Percentiles rank a stretch among this genome's conserved stretches.
Conservation (phyloP, 2,888 invertebrate species). For the Alloplasta piceator region DNA sequence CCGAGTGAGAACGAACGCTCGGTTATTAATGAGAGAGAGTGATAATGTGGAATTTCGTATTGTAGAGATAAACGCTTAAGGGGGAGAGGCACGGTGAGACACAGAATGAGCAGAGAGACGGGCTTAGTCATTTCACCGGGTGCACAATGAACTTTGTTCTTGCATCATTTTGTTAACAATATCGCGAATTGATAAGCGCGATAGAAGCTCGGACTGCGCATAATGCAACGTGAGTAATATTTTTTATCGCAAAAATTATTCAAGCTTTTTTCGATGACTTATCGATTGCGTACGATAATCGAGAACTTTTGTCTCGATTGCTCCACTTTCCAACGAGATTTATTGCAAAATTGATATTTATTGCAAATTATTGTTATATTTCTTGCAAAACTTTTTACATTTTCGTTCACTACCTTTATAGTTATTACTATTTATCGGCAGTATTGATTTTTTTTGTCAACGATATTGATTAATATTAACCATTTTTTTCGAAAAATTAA, state of each 20-base stretch:
- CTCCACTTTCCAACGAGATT: background rate
- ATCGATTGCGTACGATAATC: conserved; percentile 2
- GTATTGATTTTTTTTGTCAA: too few species aligned
- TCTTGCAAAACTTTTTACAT: too few species aligned
- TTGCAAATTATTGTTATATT: too few species aligned
- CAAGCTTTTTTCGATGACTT: background rate
- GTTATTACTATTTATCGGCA: too few species aligned
- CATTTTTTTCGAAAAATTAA: too few species aligned
- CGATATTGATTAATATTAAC: too few species aligned
- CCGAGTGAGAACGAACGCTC: conserved; percentile 5
- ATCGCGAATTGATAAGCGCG: conserved; percentile 37
- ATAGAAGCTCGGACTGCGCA: conserved; percentile 9
- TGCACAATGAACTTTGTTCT: conserved; percentile 57
- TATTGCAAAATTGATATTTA: background rate
- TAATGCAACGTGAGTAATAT: conserved; percentile 12
- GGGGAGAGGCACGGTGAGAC: conserved; percentile 5
- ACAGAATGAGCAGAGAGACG: conserved; percentile 9
- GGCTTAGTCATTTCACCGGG: conserved; percentile 48
- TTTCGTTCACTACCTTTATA: too few species aligned
- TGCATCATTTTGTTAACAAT: conserved; percentile 51
- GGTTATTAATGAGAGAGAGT: conserved; percentile 50
- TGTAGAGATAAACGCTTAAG: background rate
- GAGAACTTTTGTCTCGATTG: conserved; percentile 5
- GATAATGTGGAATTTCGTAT: conserved; percentile 44
- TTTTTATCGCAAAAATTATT: conserved; percentile 19